A percentile compares a stretch with the other conserved stretches of the same genome.
phyloP scores from a whole-genome alignment of 2,797 vertebrate species.

The Falco naumanni region DNA sequence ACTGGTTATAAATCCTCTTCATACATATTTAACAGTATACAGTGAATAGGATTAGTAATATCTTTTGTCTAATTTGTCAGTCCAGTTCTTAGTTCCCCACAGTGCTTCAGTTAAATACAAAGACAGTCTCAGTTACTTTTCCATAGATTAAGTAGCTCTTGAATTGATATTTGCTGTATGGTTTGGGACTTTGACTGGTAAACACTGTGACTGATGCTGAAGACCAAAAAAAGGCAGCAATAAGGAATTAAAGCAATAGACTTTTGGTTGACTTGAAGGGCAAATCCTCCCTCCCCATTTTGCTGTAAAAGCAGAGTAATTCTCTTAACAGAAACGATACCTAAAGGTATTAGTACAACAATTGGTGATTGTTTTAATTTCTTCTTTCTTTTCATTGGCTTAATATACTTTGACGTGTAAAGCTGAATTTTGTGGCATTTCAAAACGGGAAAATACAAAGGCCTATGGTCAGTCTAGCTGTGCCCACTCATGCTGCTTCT shows the following conservation, averaged over 20 bases:
- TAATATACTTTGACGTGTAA: constrained; percentile 7
- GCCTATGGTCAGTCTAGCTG: not conserved
- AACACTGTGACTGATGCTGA: constrained; percentile 66
- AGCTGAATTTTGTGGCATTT: not conserved
- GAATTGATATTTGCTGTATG: constrained; percentile 70
- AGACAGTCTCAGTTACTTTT: constrained; percentile 67
- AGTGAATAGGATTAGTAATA: constrained; percentile 71
- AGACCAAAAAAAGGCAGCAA: constrained; percentile 58
- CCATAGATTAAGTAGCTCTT: constrained; percentile 68
- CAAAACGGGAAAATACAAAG: not conserved
- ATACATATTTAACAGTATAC: constrained; percentile 68
- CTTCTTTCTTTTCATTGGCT: not conserved
- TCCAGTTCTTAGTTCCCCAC: constrained; percentile 64
- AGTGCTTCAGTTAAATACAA: constrained; percentile 64
- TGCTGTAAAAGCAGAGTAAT: not conserved
- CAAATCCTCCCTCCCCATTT: constrained; percentile 39
- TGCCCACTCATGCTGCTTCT: not conserved
- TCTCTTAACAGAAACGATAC: constrained; percentile 15
- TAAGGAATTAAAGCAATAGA: constrained; percentile 61
- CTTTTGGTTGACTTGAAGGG: constrained; percentile 49
- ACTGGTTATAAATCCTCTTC: constrained; percentile 67
- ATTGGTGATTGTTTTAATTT: not conserved
- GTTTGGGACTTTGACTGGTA: constrained; percentile 66
- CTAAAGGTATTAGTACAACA: not conserved
- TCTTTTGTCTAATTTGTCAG: constrained; percentile 71